Percentiles rank a stretch among this genome's conserved stretches.
Conservation (phyloP, 2,113 vertebrate genomes). For the Cervus canadensis region DNA sequence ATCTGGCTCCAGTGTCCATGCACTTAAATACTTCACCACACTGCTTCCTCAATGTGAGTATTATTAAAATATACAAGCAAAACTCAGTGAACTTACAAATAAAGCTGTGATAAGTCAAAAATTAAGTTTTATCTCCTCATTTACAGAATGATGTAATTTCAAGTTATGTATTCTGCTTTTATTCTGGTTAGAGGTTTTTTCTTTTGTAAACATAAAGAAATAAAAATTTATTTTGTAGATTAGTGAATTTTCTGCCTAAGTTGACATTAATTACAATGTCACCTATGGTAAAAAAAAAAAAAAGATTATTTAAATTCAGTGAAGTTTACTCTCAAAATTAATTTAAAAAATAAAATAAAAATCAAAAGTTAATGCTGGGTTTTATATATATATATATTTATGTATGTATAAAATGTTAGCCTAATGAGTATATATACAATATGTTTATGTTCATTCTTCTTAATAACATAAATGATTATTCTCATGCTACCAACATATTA, state of each 20-base stretch:
- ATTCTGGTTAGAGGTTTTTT: constrained; percentile 70
- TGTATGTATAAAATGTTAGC: neutral
- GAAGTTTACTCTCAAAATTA: neutral
- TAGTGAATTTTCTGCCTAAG: constrained; percentile 75
- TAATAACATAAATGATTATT: neutral
- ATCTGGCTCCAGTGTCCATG: neutral
- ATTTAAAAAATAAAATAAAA: neutral
- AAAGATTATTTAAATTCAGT: neutral
- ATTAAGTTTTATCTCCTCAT: constrained; percentile 49
- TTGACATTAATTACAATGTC: constrained; percentile 79
- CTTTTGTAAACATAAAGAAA: constrained; percentile 80
- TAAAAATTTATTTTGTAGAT: constrained; percentile 79
- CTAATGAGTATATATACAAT: neutral
- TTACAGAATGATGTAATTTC: constrained; percentile 60
- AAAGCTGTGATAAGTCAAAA: neutral
- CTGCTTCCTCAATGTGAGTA: neutral
- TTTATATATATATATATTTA: neutral
- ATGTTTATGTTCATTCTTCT: neutral
- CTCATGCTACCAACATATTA: neutral
- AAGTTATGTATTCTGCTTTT: constrained; percentile 69
- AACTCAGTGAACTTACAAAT: neutral
- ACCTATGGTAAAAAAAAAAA: neutral
- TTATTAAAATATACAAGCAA: constrained; percentile 9
- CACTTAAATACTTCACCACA: neutral
- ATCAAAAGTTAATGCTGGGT: neutral